Conservation (phyloP, 2,797 vertebrate species). For the Sebastes alutus region DNA sequence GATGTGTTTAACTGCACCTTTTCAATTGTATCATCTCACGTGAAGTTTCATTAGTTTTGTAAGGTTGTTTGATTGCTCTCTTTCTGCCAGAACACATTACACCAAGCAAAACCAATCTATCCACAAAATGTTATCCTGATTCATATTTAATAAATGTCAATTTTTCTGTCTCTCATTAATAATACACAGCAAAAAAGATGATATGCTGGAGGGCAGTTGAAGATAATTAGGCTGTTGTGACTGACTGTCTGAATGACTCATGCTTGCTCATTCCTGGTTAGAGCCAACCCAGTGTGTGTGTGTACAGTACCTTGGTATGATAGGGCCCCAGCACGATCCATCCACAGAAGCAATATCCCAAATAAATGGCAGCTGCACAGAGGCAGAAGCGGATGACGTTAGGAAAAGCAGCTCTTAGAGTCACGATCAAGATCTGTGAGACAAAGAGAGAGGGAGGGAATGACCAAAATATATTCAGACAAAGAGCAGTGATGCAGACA, state of each 20-base stretch:
- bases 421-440: conserved; percentile 91
- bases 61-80: background rate
- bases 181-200: conserved; percentile 14
- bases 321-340: conserved; percentile 96
- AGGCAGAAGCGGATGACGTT: conserved; percentile 95
- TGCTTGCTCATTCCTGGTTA: background rate
- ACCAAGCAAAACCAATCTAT: background rate
- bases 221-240: conserved; percentile 24
- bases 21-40: background rate
- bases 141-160: conserved; percentile 28
- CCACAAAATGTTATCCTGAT: background rate
- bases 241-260: conserved; percentile 12
- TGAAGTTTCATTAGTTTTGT: background rate
- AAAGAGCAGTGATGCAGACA: background rate
- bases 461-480: background rate
- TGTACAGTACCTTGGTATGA: conserved; percentile 86
- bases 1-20: background rate
- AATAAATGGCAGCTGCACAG: conserved; percentile 93
- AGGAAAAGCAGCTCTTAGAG: conserved; percentile 90
- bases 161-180: conserved; percentile 26
- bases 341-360: conserved; percentile 97
- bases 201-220: conserved; percentile 17
- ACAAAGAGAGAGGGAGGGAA: background rate
- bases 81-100: background rate
- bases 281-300: background rate